Percentiles rank a stretch among this genome's conserved stretches.
These are phyloP conservation scores for Cynoglossus semilaevis DNA, from an alignment of 2,113 vertebrate species.

Conservation along the genomic window DNA sequence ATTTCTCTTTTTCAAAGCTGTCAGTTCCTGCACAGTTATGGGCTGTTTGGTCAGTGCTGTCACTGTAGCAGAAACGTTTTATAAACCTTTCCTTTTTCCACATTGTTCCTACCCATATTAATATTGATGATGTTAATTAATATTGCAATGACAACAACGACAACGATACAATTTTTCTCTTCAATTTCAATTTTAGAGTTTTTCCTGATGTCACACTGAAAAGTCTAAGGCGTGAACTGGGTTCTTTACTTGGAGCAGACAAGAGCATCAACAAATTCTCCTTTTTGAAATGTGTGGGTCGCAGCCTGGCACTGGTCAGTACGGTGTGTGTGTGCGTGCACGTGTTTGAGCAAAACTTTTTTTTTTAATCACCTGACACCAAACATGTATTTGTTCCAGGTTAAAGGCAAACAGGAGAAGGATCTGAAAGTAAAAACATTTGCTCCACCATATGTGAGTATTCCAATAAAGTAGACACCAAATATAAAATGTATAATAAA, in stretches of 20 bases:
- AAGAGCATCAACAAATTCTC: conserved; percentile 78
- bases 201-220: conserved; percentile 83
- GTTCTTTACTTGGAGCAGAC: conserved; percentile 77
- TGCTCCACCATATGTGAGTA: conserved; percentile 87
- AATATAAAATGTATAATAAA: neutral
- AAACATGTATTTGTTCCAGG: conserved; percentile 67
- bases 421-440: conserved; percentile 88
- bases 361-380: conserved; percentile 23
- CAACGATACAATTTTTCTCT: too few species aligned
- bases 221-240: conserved; percentile 77
- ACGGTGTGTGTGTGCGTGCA: conserved; percentile 20
- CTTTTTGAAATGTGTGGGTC: conserved; percentile 90
- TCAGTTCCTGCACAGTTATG: too few species aligned
- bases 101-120: too few species aligned
- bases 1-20: too few species aligned
- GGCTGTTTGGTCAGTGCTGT: too few species aligned
- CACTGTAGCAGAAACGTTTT: too few species aligned
- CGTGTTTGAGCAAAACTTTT: conserved; percentile 18
- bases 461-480: neutral
- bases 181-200: conserved; percentile 79
- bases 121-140: too few species aligned
- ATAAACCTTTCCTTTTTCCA: too few species aligned
- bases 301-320: conserved; percentile 88
- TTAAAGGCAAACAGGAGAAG: conserved; percentile 86
- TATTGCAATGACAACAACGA: too few species aligned